phyloP scores from a whole-genome alignment of 2,797 vertebrate species.

The Micropoecilia bifurca region DNA sequence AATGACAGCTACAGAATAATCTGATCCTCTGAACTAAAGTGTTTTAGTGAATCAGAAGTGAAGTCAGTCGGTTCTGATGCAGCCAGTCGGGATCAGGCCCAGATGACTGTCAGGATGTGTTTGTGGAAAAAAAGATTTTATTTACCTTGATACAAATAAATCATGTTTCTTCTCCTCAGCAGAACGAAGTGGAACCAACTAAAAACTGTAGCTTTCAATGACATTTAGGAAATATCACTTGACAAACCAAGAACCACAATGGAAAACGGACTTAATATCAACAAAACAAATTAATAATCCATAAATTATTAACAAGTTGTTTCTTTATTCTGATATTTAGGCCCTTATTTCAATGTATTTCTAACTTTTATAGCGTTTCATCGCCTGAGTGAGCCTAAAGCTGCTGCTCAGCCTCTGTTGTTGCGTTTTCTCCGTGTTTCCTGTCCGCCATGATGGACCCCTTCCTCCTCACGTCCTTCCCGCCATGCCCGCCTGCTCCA shows the following conservation, averaged over 20 bases:
- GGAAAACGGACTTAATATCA: too few species aligned
- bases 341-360: not conserved
- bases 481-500: slow-evolving; percentile 8
- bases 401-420: not conserved
- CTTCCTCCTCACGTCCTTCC: too few species aligned
- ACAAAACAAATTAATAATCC: not conserved
- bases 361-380: not conserved
- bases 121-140: too few species aligned
- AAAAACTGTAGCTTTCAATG: too few species aligned
- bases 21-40: not conserved
- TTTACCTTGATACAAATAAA: too few species aligned
- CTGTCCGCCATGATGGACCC: too few species aligned
- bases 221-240: too few species aligned
- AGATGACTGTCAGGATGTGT: too few species aligned
- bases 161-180: too few species aligned
- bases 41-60: not conserved
- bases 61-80: not conserved
- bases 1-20: not conserved
- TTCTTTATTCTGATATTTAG: not conserved
- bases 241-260: too few species aligned
- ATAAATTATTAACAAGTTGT: not conserved
- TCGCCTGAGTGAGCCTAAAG: not conserved
- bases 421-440: not conserved
- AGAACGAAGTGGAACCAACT: too few species aligned
- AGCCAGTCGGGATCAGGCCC: too few species aligned